phyloP scores from a whole-genome alignment of 2,888 invertebrate species.

The Brenthis ino region DNA sequence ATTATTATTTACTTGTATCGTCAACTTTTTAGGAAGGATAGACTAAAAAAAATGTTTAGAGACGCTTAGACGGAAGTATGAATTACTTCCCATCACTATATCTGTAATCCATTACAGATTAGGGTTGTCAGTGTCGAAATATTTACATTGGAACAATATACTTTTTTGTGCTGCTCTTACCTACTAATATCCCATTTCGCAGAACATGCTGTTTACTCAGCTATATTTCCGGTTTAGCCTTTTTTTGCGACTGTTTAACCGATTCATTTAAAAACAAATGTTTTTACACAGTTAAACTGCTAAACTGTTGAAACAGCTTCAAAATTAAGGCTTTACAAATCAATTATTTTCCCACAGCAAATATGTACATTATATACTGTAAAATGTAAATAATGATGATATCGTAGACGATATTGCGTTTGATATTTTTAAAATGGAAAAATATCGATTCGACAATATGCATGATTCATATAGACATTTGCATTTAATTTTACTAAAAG shows the following conservation, averaged over 20 bases:
- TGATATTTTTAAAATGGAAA: not conserved
- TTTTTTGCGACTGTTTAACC: slow-evolving; percentile 50
- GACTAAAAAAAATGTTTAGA: not conserved
- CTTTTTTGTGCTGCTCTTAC: slow-evolving; percentile 31
- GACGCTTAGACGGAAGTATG: slow-evolving; percentile 20
- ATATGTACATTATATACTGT: not conserved
- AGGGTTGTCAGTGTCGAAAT: slow-evolving; percentile 36
- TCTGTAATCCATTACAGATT: slow-evolving; percentile 29
- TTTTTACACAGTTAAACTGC: slow-evolving; percentile 20
- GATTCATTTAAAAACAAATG: slow-evolving; percentile 34
- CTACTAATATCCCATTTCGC: slow-evolving; percentile 64
- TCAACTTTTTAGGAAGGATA: not conserved
- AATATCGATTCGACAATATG: not conserved
- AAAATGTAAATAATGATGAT: not conserved
- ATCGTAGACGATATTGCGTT: not conserved
- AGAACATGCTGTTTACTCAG: slow-evolving; percentile 70
- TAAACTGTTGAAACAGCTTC: not conserved
- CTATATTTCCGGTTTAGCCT: slow-evolving; percentile 62
- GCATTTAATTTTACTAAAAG: slow-evolving; percentile 22
- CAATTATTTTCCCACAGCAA: not conserved
- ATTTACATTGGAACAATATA: slow-evolving; percentile 43
- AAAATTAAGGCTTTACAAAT: not conserved
- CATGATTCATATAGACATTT: slow-evolving; percentile 27
- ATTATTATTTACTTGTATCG: slow-evolving; percentile 4
- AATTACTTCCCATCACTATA: slow-evolving; percentile 25